Evolutionary conservation across 2,797 vertebrate genomes (phyloP), one percentile per base, ranked within the genome.

Genomic region (Pangasius macronema): DNA sequence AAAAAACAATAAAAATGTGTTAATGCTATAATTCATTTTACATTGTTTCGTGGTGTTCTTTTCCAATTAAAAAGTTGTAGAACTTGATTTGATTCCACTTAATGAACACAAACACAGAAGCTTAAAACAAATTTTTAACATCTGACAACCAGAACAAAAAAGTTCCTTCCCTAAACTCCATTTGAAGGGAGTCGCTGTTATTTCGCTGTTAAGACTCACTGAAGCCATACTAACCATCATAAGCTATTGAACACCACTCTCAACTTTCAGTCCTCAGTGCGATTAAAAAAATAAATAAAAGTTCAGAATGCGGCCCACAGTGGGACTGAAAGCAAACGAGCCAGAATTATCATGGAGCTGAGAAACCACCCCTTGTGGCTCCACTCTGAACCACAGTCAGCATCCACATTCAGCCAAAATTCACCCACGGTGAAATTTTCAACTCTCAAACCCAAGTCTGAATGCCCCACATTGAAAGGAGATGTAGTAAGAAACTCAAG

Each of bases 351-450:
- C 92, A 90, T 91, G 90, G 90, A 92, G 73, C 82, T 93, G 91
- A 93, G 91, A 93, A 93, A 92, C 93, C 93, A 95, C 92, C 92
- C 81, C 93, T 94, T 92, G 75, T 93, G 93, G 92, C 93, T 92
- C 93, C 91, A 89, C 92, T 92, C 92, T 93, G 93, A 93, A 94
- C 92, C 94, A 94, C 95, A 94, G 92, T 95, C 94, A 91, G 94
- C 94, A 93, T 94, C 95, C 88, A 92, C 93, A 92, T 89, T 89
- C 94, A 95, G 92, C 95, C 94, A 63, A 88, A 89, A 88, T 93
- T 92, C 93, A 92, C 93, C 92, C 93, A 92, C 94, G 93, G 95
- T 93, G 91, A 95, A 96, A 90, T 94, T 95, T 96, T 95, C 95
- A 93, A 93, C 89, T 90, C 87, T 91, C 93, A 92, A 94, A 92